A percentile compares a stretch with the other conserved stretches of the same genome.
These are phyloP conservation scores for Tachysurus vachellii DNA, from an alignment of 2,113 vertebrate genomes.

Conservation along the genomic window DNA sequence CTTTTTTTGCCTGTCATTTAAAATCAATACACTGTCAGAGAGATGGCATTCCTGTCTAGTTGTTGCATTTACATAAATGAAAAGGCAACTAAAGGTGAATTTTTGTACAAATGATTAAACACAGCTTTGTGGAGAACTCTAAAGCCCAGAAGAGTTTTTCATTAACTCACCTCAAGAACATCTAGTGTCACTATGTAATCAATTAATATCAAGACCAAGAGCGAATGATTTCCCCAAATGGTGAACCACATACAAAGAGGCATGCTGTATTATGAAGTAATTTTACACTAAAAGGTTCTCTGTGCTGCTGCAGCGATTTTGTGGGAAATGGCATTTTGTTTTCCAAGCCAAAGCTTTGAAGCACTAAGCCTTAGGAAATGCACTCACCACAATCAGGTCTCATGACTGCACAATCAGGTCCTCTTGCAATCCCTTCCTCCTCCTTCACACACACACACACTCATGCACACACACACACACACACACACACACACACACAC, in stretches of 20 bases:
- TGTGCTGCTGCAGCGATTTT: constrained; percentile 50
- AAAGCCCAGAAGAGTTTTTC: constrained; percentile 53
- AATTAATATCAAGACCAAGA: constrained; percentile 35
- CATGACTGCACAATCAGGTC: constrained; percentile 33
- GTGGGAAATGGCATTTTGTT: constrained; percentile 68
- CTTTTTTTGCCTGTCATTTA: constrained; percentile 61
- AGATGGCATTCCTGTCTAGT: constrained; percentile 59
- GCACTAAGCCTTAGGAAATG: constrained; percentile 56
- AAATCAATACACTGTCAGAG: constrained; percentile 58
- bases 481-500: constrained; percentile 39
- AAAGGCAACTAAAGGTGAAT: constrained; percentile 62
- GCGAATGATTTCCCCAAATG: constrained; percentile 23
- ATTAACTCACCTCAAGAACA: constrained; percentile 27
- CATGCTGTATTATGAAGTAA: constrained; percentile 39
- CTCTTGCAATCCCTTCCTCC: constrained; percentile 28
- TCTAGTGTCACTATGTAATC: constrained; percentile 10
- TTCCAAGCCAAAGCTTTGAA: constrained; percentile 64
- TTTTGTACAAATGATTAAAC: constrained; percentile 63
- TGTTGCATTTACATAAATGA: constrained; percentile 55
- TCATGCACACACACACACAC: constrained; percentile 47
- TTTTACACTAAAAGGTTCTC: constrained; percentile 47
- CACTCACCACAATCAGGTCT: constrained; percentile 60
- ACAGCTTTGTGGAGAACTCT: constrained; percentile 59
- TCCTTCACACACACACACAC: constrained; percentile 23
- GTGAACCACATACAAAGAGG: constrained; percentile 43